These are phyloP conservation scores for Drosophila nr. fundita DNA, from an alignment of 2,888 invertebrate genomes.

Conservation along the genomic window DNA sequence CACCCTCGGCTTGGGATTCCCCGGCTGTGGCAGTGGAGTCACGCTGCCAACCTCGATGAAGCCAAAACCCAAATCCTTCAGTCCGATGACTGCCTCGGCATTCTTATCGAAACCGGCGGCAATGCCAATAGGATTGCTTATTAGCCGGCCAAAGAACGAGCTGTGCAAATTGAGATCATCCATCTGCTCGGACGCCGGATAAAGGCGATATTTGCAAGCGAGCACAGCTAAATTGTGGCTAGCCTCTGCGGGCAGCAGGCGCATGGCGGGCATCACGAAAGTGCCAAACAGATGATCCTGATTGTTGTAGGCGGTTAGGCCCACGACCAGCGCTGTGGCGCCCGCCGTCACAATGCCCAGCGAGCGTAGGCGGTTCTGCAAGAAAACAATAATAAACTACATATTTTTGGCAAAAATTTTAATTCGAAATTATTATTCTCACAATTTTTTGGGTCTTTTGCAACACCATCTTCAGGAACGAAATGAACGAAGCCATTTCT, in stretches of 20 bases:
- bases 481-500: conserved; percentile 18
- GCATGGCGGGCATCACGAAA: conserved; percentile 74
- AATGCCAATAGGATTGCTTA: conserved; percentile 97
- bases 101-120: conserved; percentile 99
- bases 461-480: conserved; percentile 25
- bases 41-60: conserved; percentile 98
- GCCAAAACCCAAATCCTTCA: conserved; percentile 95
- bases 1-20: conserved; percentile 96
- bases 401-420: background rate
- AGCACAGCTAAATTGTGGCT: conserved; percentile 92
- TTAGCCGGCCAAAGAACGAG: conserved; percentile 89
- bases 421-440: conserved; percentile 17
- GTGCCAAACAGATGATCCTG: conserved; percentile 35
- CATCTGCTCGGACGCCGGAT: conserved; percentile 51
- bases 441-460: conserved; percentile 45
- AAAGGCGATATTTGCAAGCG: conserved; percentile 89
- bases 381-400: background rate
- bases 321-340: conserved; percentile 50
- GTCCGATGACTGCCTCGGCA: conserved; percentile 94
- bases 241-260: conserved; percentile 90
- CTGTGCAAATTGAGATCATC: conserved; percentile 86
- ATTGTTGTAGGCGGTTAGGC: conserved; percentile 52
- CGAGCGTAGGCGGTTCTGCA: conserved; percentile 58
- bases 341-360: conserved; percentile 63
- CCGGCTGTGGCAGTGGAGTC: conserved; percentile 96